These are phyloP conservation scores for Clarias batrachus DNA, from an alignment of 2,113 vertebrate genomes.

Conservation along the genomic window DNA sequence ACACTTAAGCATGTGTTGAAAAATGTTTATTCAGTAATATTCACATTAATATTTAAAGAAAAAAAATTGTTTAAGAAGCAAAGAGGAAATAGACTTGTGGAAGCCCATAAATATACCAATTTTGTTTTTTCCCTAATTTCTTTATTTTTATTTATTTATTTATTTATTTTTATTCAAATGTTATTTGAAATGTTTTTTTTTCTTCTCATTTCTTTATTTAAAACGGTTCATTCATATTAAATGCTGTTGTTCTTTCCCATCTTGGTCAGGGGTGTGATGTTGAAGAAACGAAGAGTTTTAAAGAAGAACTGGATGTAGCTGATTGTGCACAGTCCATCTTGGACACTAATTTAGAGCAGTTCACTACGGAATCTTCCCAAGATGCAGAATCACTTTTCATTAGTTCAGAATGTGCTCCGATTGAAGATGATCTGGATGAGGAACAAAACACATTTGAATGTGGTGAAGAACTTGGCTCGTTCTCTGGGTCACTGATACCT, in stretches of 20 bases:
- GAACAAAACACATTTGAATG: neutral
- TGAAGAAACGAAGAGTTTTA: neutral
- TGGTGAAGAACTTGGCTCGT: neutral
- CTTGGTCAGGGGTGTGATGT: neutral
- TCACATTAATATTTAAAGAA: neutral
- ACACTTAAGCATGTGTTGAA: neutral
- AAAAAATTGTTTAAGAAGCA: neutral
- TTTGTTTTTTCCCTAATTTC: neutral
- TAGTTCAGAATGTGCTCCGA: neutral
- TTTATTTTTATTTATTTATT: neutral
- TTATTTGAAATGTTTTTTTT: neutral
- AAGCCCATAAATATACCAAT: neutral
- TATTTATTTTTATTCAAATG: neutral
- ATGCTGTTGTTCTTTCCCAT: neutral
- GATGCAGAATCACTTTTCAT: neutral
- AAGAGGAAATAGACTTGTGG: neutral
- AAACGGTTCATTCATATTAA: neutral
- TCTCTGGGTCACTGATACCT: neutral
- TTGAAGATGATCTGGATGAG: constrained; percentile 6
- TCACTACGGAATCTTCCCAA: neutral
- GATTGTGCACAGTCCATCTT: neutral
- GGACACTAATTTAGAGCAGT: neutral
- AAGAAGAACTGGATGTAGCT: neutral
- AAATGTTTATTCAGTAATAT: neutral
- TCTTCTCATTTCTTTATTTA: neutral